These are phyloP conservation scores for Autographa pulchrina DNA, from an alignment of 2,888 invertebrate genomes.

Conservation along the genomic window DNA sequence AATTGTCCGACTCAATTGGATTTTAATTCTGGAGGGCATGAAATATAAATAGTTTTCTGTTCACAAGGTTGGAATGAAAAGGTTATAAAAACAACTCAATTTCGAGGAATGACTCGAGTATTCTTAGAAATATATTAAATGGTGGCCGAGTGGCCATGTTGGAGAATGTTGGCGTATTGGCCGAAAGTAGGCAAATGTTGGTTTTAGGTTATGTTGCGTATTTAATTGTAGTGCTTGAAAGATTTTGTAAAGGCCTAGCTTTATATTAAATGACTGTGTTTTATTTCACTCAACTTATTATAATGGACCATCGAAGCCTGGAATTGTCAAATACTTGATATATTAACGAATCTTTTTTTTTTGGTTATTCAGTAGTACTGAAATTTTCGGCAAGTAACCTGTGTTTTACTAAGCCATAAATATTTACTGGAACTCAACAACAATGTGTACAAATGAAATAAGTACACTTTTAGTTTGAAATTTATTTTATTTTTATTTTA, in stretches of 20 bases:
- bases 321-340: too few species aligned
- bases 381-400: too few species aligned
- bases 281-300: too few species aligned
- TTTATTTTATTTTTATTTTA: too few species aligned
- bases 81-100: constrained; percentile 48
- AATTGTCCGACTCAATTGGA: constrained; percentile 25
- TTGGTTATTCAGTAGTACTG: too few species aligned
- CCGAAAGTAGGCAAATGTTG: background rate
- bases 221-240: background rate
- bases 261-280: too few species aligned
- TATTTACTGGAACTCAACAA: too few species aligned
- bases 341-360: too few species aligned
- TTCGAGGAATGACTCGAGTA: constrained; percentile 43
- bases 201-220: background rate
- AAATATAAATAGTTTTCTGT: constrained; percentile 39
- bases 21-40: constrained; percentile 17
- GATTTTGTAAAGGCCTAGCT: background rate
- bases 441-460: too few species aligned
- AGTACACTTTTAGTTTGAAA: too few species aligned
- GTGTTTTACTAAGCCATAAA: too few species aligned
- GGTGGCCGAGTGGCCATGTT: constrained; percentile 15
- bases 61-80: constrained; percentile 26
- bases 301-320: too few species aligned
- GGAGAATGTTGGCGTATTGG: background rate
- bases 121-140: constrained; percentile 41